phyloP scores from a whole-genome alignment of 2,888 invertebrate species.

The Brassicogethes aeneus region DNA sequence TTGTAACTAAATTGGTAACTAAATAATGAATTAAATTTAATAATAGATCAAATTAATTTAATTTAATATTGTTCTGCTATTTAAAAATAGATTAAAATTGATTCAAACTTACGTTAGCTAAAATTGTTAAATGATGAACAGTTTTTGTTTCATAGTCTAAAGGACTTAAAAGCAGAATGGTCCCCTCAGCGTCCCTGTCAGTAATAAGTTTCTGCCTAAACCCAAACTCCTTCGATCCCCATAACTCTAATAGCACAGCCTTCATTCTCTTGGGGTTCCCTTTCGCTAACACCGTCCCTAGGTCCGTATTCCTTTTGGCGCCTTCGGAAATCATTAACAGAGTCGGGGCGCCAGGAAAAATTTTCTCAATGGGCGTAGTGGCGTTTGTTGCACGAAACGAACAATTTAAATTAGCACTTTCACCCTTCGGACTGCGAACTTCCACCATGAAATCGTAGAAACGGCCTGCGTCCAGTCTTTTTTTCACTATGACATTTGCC shows the following conservation, averaged over 20 bases:
- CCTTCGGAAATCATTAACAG: slow-evolving; percentile 36
- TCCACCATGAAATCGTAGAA: slow-evolving; percentile 70
- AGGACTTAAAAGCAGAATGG: slow-evolving; percentile 65
- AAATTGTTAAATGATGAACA: slow-evolving; percentile 77
- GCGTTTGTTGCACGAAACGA: slow-evolving; percentile 72
- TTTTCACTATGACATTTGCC: slow-evolving; percentile 73
- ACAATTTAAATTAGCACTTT: slow-evolving; percentile 42
- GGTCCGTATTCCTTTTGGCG: slow-evolving; percentile 58
- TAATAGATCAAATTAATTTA: no score
- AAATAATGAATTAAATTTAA: no score
- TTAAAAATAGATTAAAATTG: no score
- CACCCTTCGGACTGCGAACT: slow-evolving; percentile 63
- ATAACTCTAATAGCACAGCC: slow-evolving; percentile 73
- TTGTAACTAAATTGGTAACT: no score
- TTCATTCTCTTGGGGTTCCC: slow-evolving; percentile 71
- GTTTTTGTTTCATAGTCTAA: slow-evolving; percentile 85
- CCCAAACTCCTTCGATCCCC: slow-evolving; percentile 71
- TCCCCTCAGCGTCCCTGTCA: slow-evolving; percentile 69
- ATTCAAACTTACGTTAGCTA: slow-evolving; percentile 67
- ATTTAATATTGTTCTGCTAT: no score
- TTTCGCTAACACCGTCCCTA: slow-evolving; percentile 72
- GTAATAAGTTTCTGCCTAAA: slow-evolving; percentile 68
- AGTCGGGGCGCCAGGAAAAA: slow-evolving; percentile 65
- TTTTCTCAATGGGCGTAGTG: slow-evolving; percentile 71
- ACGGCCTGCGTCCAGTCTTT: slow-evolving; percentile 69